Conservation (phyloP, 2,888 invertebrate genomes). For the Boloria euphrosyne region DNA sequence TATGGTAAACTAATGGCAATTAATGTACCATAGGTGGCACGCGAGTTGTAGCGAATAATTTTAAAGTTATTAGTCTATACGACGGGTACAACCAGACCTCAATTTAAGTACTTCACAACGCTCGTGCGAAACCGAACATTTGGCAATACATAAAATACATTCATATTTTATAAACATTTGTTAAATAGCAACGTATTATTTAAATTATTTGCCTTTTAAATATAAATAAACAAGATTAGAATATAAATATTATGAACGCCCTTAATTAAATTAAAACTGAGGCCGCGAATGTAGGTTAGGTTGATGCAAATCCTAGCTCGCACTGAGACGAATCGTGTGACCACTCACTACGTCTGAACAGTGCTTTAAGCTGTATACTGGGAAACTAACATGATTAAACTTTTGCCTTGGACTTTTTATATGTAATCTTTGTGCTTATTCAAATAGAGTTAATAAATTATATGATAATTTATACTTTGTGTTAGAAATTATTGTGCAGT, state of each 20-base stretch:
- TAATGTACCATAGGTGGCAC: too few relatives aligned
- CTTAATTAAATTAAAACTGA: conserved; percentile 22
- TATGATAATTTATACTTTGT: too few relatives aligned
- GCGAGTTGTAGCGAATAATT: too few relatives aligned
- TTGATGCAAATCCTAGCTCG: conserved; percentile 26
- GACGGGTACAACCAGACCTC: too few relatives aligned
- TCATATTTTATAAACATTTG: too few relatives aligned
- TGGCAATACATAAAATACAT: neutral
- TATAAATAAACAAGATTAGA: conserved; percentile 7
- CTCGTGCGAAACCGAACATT: too few relatives aligned
- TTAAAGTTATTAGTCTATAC: too few relatives aligned
- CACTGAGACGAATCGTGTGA: conserved; percentile 22
- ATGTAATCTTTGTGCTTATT: neutral
- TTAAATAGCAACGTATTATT: neutral
- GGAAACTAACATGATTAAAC: conserved; percentile 8
- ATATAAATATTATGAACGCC: conserved; percentile 15
- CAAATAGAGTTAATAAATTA: neutral
- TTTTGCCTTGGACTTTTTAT: neutral
- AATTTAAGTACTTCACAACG: too few relatives aligned
- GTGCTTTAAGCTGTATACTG: conserved; percentile 17
- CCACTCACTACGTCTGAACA: conserved; percentile 14
- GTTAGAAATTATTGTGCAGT: too few relatives aligned
- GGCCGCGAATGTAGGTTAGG: conserved; percentile 25
- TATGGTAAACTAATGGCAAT: too few relatives aligned
- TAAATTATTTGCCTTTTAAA: neutral